A percentile compares a stretch with the other conserved stretches of the same genome.
These are phyloP conservation scores for Phenacoccus solenopsis DNA, from an alignment of 1,140 invertebrate genomes.

Conservation along the genomic window DNA sequence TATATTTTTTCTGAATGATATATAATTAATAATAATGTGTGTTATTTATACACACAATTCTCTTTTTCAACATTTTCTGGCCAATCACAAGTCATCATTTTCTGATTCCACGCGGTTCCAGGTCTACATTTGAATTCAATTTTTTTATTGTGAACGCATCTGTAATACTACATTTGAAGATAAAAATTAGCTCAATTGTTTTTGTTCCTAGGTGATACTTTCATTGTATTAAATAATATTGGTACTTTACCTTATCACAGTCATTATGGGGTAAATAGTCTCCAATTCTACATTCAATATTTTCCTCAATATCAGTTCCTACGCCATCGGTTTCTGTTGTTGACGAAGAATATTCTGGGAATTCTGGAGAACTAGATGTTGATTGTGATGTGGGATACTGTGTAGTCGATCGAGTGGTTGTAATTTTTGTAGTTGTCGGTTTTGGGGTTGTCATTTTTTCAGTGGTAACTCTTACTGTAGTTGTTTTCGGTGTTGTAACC, in stretches of 20 bases:
- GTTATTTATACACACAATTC: background rate
- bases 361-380: slow-evolving; percentile 22
- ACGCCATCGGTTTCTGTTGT: background rate
- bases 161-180: too few species aligned
- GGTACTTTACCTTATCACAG: slow-evolving; percentile 41
- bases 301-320: background rate
- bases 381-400: slow-evolving; percentile 34
- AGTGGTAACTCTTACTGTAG: background rate
- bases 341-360: background rate
- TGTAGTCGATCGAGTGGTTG: slow-evolving; percentile 19
- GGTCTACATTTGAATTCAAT: slow-evolving; percentile 54
- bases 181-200: slow-evolving; percentile 30
- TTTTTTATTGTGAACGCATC: slow-evolving; percentile 59
- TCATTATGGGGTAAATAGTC: slow-evolving; percentile 54
- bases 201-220: background rate
- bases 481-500: slow-evolving; percentile 20
- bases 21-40: too few species aligned
- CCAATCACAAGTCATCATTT: slow-evolving; percentile 61
- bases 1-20: too few species aligned
- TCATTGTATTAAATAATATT: background rate
- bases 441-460: slow-evolving; percentile 18
- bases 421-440: slow-evolving; percentile 15
- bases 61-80: slow-evolving; percentile 31
- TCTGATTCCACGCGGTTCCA: slow-evolving; percentile 58
- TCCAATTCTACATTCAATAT: slow-evolving; percentile 38